phyloP scores from a whole-genome alignment of 2,888 invertebrate species.

The Meta bourneti region DNA sequence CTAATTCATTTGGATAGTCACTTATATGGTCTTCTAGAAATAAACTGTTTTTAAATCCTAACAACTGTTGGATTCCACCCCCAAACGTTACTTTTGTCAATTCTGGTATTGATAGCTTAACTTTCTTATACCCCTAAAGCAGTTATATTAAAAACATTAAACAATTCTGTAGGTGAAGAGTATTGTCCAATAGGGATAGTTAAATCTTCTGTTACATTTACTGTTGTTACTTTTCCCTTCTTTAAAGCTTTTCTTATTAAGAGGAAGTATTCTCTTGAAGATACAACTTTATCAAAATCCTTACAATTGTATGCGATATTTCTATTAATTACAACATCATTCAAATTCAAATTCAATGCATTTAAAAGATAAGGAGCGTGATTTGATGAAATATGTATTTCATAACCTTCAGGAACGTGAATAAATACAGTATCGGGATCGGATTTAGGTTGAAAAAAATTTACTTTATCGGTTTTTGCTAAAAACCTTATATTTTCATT shows the following conservation, averaged over 20 bases:
- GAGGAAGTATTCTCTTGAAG: not conserved
- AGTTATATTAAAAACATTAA: constrained; percentile 14
- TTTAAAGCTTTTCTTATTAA: not conserved
- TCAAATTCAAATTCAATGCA: no score
- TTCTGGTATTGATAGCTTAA: not conserved
- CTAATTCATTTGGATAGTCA: constrained; percentile 42
- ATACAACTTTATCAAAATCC: not conserved
- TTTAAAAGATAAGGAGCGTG: no score
- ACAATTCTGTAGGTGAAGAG: constrained; percentile 6
- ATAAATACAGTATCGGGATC: not conserved
- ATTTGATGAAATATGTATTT: constrained; percentile 21
- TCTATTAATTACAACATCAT: no score
- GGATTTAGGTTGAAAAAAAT: not conserved
- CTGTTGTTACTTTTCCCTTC: not conserved
- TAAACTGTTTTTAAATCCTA: constrained; percentile 1
- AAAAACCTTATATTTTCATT: no score
- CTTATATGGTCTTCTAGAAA: constrained; percentile 1
- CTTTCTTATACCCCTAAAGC: constrained; percentile 15
- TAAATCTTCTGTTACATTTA: no score
- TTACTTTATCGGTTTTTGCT: no score
- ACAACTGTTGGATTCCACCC: constrained; percentile 1
- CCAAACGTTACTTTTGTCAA: not conserved
- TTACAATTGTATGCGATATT: no score
- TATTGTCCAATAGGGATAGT: not conserved
- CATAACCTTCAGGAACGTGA: not conserved